phyloP scores from a whole-genome alignment of 2,113 vertebrate species.

The Colaptes auratus region DNA sequence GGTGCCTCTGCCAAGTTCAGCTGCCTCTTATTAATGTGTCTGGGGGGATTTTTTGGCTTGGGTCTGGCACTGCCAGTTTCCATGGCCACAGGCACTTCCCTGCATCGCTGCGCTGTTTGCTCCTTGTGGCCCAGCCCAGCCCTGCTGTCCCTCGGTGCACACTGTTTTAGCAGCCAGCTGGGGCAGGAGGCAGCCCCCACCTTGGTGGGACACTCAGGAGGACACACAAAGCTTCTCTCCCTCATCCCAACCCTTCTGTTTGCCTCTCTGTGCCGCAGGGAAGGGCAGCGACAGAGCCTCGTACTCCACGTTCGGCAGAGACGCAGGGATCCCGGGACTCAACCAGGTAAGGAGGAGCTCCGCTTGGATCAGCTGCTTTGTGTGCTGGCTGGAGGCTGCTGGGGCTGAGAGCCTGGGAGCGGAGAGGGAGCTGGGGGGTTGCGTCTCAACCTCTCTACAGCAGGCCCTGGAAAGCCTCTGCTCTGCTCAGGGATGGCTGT shows the following conservation, averaged over 20 bases:
- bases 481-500: not conserved
- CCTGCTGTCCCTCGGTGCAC: not conserved
- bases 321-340: slow-evolving; percentile 77
- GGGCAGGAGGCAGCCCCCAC: not conserved
- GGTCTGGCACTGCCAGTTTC: not conserved
- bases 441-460: not conserved
- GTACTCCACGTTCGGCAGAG: slow-evolving; percentile 87
- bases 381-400: not conserved
- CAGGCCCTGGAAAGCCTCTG: not conserved
- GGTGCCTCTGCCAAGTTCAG: not conserved
- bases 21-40: not conserved
- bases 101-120: not conserved
- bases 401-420: not conserved
- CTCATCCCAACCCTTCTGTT: not conserved
- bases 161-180: not conserved
- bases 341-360: slow-evolving; percentile 73
- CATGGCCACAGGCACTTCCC: not conserved
- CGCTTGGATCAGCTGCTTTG: not conserved
- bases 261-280: slow-evolving; percentile 72
- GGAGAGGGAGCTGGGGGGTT: not conserved
- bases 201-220: not conserved
- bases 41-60: not conserved
- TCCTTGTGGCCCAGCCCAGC: not conserved
- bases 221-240: not conserved
- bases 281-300: slow-evolving; percentile 87